phyloP scores from a whole-genome alignment of 2,113 vertebrate species.

The Motacilla tschutschensis region DNA sequence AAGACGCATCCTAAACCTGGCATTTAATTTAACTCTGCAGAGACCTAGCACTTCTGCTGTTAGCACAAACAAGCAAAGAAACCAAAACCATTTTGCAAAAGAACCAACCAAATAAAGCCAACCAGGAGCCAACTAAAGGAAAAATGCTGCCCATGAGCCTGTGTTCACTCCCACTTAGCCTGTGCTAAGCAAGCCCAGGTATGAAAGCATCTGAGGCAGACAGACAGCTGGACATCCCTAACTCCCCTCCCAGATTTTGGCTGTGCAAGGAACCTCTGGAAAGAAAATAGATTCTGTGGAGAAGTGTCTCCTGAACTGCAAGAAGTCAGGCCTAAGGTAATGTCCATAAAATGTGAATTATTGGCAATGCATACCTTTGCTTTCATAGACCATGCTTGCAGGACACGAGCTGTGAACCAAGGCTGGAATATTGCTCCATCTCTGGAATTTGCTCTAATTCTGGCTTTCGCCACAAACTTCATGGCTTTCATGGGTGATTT shows the following conservation, averaged over 20 bases:
- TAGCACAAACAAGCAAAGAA: neutral
- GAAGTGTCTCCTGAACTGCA: neutral
- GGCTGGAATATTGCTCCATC: neutral
- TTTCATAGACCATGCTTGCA: neutral
- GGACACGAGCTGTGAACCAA: neutral
- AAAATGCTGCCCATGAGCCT: rapidly evolving
- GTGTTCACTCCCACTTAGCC: neutral
- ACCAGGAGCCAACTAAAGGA: neutral
- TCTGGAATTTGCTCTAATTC: neutral
- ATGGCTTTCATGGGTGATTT: neutral
- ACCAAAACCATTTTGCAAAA: neutral
- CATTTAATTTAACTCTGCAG: neutral
- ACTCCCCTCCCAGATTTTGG: neutral
- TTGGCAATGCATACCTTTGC: neutral
- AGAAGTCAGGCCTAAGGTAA: neutral
- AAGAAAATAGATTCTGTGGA: neutral
- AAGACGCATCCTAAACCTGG: neutral
- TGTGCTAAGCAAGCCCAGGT: neutral
- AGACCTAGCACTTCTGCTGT: rapidly evolving
- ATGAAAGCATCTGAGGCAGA: neutral
- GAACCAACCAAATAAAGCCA: neutral
- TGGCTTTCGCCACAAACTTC: neutral
- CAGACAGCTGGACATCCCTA: neutral
- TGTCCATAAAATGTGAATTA: neutral
- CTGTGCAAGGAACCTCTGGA: neutral